phyloP scores from a whole-genome alignment of 2,113 vertebrate species.

The Verasper variegatus region DNA sequence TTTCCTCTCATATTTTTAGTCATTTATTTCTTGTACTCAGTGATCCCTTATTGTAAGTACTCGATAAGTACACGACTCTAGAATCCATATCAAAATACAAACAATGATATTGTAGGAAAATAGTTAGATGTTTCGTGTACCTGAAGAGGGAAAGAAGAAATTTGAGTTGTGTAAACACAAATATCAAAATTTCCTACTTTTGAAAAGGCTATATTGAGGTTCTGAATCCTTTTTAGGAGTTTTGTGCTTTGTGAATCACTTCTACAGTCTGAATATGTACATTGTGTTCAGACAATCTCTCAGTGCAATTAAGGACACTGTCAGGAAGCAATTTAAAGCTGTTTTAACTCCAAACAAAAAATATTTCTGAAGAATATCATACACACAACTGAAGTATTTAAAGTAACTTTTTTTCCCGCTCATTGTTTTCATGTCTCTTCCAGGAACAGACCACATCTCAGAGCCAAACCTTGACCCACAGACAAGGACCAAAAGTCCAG shows the following conservation, averaged over 20 bases:
- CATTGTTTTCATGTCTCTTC: slow-evolving; percentile 74
- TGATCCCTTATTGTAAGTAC: no score
- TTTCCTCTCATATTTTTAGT: no score
- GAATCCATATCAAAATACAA: neutral
- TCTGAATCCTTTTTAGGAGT: neutral
- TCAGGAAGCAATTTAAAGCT: slow-evolving; percentile 42
- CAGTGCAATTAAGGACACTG: slow-evolving; percentile 23
- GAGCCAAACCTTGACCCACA: slow-evolving; percentile 64
- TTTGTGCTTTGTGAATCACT: slow-evolving; percentile 12
- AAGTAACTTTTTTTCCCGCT: slow-evolving; percentile 11
- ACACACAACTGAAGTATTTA: slow-evolving; percentile 22
- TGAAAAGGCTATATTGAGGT: no score
- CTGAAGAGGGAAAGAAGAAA: no score
- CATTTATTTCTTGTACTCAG: no score
- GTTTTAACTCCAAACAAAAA: slow-evolving; percentile 5
- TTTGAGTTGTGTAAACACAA: neutral
- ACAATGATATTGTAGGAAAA: neutral
- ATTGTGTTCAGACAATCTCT: slow-evolving; percentile 12
- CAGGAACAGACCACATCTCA: slow-evolving; percentile 80
- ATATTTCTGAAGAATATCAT: neutral
- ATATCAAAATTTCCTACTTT: neutral
- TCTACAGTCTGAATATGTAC: slow-evolving; percentile 7
- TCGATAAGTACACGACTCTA: neutral
- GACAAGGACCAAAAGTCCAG: slow-evolving; percentile 58
- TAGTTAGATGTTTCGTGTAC: no score